These are phyloP conservation scores for Columba guinea DNA, from an alignment of 2,797 vertebrate genomes.

Conservation along the genomic window DNA sequence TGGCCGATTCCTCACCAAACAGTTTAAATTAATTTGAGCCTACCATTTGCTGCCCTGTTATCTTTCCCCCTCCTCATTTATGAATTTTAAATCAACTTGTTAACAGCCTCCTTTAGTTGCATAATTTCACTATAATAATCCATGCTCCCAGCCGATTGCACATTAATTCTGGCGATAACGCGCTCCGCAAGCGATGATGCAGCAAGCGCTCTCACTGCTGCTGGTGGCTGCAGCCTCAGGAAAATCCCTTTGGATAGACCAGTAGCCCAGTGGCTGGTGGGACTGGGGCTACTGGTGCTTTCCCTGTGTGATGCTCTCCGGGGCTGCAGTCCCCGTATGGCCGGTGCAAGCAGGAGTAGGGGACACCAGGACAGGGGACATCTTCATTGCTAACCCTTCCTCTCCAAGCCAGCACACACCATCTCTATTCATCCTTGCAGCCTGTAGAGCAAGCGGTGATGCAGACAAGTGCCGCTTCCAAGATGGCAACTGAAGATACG, in stretches of 20 bases:
- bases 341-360: neutral
- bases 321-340: too few relatives aligned
- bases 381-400: neutral
- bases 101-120: slow-evolving; percentile 59
- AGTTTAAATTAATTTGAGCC: slow-evolving; percentile 60
- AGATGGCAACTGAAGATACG: slow-evolving; percentile 43
- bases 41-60: slow-evolving; percentile 5
- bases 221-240: neutral
- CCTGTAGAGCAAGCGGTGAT: slow-evolving; percentile 5
- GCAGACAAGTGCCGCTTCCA: slow-evolving; percentile 2
- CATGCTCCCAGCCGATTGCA: neutral
- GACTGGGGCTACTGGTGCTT: neutral
- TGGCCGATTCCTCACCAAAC: slow-evolving; percentile 51
- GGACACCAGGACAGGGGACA: neutral
- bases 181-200: fast-evolving
- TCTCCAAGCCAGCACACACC: neutral
- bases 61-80: neutral
- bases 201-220: neutral
- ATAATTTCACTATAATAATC: slow-evolving; percentile 31
- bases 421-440: neutral
- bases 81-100: slow-evolving; percentile 64
- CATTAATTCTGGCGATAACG: neutral
- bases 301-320: neutral
- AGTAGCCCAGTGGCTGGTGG: fast-evolving
- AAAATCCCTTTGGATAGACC: neutral